Base-by-base conservation (phyloP, 53 echinoderm and acorn worm genomes). In the Holothuria leucospilota region DNA sequence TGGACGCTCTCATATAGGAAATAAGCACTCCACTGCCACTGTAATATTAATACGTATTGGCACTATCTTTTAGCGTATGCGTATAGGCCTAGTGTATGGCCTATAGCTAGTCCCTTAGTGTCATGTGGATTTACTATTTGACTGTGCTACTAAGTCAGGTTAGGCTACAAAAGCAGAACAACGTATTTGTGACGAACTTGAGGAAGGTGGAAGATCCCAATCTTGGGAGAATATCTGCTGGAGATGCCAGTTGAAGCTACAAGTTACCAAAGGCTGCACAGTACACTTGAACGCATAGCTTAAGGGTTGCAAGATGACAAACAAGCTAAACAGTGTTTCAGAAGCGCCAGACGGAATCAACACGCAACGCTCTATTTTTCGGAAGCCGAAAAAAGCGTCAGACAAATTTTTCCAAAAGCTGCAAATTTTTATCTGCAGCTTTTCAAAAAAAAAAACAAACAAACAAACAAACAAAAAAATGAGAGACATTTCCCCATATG, bases 261-360 rank as follows among this genome's bases (percentile, higher is more conserved):
- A 68, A 34, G 68, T 68, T 68, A 27, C 26, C 23, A 68, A 68
- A 68, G 27, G 68, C 28, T 68, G n/a, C 68, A 68, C 68, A n/a
- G 68, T 68, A 24, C 27, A n/a, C 27, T 68, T 68, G 68, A 68
- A 11, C 68, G 68, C 68, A 68, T 68, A 68, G 28, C 27, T 24
- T 18, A 24, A 68, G 68, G 68, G 68, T 68, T 25, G 68, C 68
- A 27, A 68, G 68, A 68, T 68, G 68, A 68, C 68, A 25, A 68
- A 4, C 68, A 68, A 68, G 14, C 68, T 27, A 68, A 68, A 28
- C 68, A 25, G 68, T 68, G 68, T 25, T 68, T 68, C 26, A 15
- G 68, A 68, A 68, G 68, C 68, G 68, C 68, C 68, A 68, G 68
- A 68, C 68, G 68, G 23, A 68, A 68, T 68, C 27, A 68, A 24